A percentile compares a stretch with the other conserved stretches of the same genome.
Evolutionary conservation across 2,888 invertebrate species (phyloP).

Genomic region (Ashinkailepas kermadecensis): DNA sequence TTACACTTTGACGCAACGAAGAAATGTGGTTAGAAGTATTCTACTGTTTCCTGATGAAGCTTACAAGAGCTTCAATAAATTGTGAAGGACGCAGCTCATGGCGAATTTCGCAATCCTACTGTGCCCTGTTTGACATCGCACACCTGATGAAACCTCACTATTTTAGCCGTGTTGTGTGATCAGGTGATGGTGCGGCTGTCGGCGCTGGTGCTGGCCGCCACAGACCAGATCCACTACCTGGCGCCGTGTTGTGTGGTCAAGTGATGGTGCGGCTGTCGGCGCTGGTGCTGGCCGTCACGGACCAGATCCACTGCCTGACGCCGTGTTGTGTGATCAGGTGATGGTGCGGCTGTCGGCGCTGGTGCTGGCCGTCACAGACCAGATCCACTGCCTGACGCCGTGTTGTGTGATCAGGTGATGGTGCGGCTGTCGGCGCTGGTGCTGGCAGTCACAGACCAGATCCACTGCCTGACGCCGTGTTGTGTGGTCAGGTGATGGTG

Average conservation of each 20-base stretch:
- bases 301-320: slow-evolving; percentile 51
- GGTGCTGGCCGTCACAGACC: slow-evolving; percentile 52
- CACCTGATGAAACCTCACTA: too few species aligned
- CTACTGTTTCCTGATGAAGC: too few species aligned
- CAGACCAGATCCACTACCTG: slow-evolving; percentile 50
- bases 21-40: too few species aligned
- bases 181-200: slow-evolving; percentile 60
- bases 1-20: too few species aligned
- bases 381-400: slow-evolving; percentile 51
- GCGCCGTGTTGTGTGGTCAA: slow-evolving; percentile 45
- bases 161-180: too few species aligned
- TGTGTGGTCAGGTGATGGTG: slow-evolving; percentile 53
- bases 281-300: slow-evolving; percentile 53
- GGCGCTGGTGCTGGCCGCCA: slow-evolving; percentile 53
- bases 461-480: too few species aligned
- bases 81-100: too few species aligned
- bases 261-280: slow-evolving; percentile 60
- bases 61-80: too few species aligned
- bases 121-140: too few species aligned
- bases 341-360: slow-evolving; percentile 56
- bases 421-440: background rate
- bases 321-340: slow-evolving; percentile 49
- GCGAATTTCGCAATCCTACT: too few species aligned
- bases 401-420: too few species aligned
- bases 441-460: too few species aligned